Evolutionary conservation across 2,888 invertebrate species (phyloP), one percentile per base, ranked within the genome.

Genomic region (Oligia fasciuncula): DNA sequence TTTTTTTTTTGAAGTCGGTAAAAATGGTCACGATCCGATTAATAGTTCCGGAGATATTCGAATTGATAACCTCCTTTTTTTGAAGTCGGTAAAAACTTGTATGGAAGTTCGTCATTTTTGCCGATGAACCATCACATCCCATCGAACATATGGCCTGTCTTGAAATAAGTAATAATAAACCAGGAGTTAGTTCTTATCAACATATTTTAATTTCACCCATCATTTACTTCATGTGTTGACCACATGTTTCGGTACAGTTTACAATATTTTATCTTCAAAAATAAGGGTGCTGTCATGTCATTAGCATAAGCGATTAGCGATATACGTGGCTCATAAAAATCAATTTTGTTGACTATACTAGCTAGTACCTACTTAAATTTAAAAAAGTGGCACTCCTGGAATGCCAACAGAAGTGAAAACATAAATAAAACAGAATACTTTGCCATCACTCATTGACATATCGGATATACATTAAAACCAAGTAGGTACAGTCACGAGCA

Each of bases 241-340:
- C 90, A 90, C 73, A 88, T 90, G 90, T 84, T 68, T 60, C 54
- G 0, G 0, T 29, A 62, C 49, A 40, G 40, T 40, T 49, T 49
- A 14, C 23, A n/a, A 23, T 67, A 19, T 66, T 72, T 73, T 60
- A 51, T 69, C 35, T 51, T 51, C 35, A 13, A 43, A 62, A 51
- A 11, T 54, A 62, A 66, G 70, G 77, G 14, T 13, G 43, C 11
- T 35, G 35, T 35, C 35, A 35, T 49, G n/a, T 65, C 54, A 40
- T n/a, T 35, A 8, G 17, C 17, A 43, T 4, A 14, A 82, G 46
- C 40, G 72, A 60, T 35, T 54, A 60, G 65, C 54, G 54, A 62
- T 4, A 51, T 35, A 14, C 2, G 14, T 11, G n/a, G 9, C n/a
- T 29, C 5, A 54, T 17, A n/a, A 14, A 8, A 60, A 49, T 69